Conservation (phyloP, 1,140 invertebrate genomes). For the Leptoteleia sp. region DNA sequence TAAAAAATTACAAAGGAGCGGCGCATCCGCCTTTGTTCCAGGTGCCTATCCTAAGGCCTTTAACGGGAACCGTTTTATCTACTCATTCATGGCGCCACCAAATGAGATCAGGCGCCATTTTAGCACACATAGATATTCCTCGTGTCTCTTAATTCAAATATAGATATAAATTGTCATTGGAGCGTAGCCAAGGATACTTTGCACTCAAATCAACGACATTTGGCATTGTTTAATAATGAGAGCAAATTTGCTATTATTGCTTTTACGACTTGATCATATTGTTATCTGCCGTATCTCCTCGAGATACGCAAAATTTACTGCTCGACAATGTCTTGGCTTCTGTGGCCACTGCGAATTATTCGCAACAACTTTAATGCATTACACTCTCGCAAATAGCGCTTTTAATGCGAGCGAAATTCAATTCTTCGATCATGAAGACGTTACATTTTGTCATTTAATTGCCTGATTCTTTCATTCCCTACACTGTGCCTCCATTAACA, state of each 20-base stretch:
- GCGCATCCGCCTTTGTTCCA: slow-evolving; percentile 56
- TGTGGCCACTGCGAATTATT: slow-evolving; percentile 50
- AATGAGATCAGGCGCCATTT: slow-evolving; percentile 63
- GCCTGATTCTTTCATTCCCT: slow-evolving; percentile 8
- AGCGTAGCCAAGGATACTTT: slow-evolving; percentile 39
- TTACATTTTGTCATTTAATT: slow-evolving; percentile 17
- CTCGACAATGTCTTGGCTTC: slow-evolving; percentile 47
- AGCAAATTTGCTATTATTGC: slow-evolving; percentile 69
- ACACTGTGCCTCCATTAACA: not conserved
- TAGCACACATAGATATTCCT: slow-evolving; percentile 28
- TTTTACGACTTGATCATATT: slow-evolving; percentile 62
- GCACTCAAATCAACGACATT: slow-evolving; percentile 63
- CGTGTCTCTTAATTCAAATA: slow-evolving; percentile 54
- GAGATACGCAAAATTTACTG: slow-evolving; percentile 56
- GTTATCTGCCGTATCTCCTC: slow-evolving; percentile 44
- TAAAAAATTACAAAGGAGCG: slow-evolving; percentile 76
- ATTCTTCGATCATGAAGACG: slow-evolving; percentile 20
- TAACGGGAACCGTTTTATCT: slow-evolving; percentile 54
- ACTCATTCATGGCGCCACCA: slow-evolving; percentile 70
- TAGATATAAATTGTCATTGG: slow-evolving; percentile 63
- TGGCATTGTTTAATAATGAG: slow-evolving; percentile 68
- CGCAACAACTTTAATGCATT: slow-evolving; percentile 40
- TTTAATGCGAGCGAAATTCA: slow-evolving; percentile 33
- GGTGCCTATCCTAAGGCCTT: slow-evolving; percentile 58
- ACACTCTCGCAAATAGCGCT: slow-evolving; percentile 20